Conservation (phyloP, 2,113 vertebrate species). For the Aspiorhynchus laticeps region DNA sequence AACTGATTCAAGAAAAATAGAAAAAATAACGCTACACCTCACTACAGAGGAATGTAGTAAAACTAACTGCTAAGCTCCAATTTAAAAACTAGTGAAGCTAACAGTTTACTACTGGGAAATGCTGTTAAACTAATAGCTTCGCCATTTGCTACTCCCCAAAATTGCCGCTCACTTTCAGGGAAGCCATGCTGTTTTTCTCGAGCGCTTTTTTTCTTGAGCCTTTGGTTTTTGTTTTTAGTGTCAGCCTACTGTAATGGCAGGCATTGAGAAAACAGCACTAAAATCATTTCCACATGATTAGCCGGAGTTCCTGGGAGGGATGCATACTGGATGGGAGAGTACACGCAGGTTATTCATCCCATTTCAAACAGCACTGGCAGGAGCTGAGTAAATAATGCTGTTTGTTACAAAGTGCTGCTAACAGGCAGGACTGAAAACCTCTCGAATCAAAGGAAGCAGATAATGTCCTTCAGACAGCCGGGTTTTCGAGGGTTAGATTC, state of each 20-base stretch:
- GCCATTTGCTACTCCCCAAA: neutral
- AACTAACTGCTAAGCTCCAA: neutral
- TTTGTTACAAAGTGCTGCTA: constrained; percentile 45
- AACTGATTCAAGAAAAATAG: neutral
- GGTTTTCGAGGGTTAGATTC: constrained; percentile 52
- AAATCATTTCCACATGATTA: constrained; percentile 49
- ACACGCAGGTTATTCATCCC: constrained; percentile 46
- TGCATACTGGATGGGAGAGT: constrained; percentile 29
- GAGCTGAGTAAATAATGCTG: constrained; percentile 44
- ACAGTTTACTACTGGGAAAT: neutral
- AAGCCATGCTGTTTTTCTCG: neutral
- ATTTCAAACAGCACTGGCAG: constrained; percentile 50
- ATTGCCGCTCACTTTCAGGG: neutral
- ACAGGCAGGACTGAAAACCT: constrained; percentile 50
- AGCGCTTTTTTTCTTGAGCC: neutral
- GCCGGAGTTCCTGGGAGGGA: constrained; percentile 32
- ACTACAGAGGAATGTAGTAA: neutral
- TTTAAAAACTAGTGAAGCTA: constrained; percentile 13
- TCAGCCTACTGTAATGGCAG: constrained; percentile 27
- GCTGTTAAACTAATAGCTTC: constrained; percentile 4
- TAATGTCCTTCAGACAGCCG: constrained; percentile 54
- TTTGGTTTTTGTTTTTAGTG: constrained; percentile 30
- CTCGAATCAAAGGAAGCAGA: constrained; percentile 55
- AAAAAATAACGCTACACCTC: neutral
- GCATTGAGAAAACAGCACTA: constrained; percentile 37